Evolutionary conservation across 2,888 invertebrate genomes (phyloP).

Genomic region (Ischnura elegans): DNA sequence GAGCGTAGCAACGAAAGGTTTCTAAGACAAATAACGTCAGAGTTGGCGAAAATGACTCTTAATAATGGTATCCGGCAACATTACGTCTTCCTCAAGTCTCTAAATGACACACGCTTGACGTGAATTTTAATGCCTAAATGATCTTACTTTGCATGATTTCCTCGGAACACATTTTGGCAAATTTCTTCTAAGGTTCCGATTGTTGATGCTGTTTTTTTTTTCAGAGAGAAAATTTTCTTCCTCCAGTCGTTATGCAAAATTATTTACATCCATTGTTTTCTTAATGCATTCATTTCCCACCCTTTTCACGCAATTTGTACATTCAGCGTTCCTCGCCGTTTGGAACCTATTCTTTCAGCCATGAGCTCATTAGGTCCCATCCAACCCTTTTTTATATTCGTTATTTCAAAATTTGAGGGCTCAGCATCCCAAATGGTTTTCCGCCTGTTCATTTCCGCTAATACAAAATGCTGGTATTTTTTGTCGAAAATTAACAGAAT

Average conservation of each 20-base stretch:
- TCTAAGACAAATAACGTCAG: not conserved
- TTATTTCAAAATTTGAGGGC: not conserved
- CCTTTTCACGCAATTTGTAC: slow-evolving; percentile 12
- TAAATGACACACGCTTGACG: not conserved
- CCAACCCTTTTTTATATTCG: not conserved
- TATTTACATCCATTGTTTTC: slow-evolving; percentile 8
- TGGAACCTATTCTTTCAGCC: not conserved
- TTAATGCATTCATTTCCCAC: slow-evolving; percentile 20
- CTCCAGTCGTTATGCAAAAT: slow-evolving; percentile 11
- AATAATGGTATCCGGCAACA: not conserved
- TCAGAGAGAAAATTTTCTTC: not conserved
- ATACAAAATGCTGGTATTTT: not conserved
- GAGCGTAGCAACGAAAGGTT: not conserved
- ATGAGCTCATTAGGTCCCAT: not conserved
- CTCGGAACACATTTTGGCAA: not conserved
- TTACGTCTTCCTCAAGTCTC: not conserved
- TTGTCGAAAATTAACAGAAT: not conserved
- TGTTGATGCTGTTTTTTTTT: not conserved
- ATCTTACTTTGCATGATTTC: not conserved
- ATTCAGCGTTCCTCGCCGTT: not conserved
- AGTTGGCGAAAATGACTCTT: not conserved
- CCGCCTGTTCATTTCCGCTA: not conserved
- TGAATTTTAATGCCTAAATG: not conserved
- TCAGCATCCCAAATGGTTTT: not conserved
- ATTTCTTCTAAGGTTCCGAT: not conserved